These are phyloP conservation scores for Pyrgilauda ruficollis DNA, from an alignment of 2,113 vertebrate species.

Conservation along the genomic window DNA sequence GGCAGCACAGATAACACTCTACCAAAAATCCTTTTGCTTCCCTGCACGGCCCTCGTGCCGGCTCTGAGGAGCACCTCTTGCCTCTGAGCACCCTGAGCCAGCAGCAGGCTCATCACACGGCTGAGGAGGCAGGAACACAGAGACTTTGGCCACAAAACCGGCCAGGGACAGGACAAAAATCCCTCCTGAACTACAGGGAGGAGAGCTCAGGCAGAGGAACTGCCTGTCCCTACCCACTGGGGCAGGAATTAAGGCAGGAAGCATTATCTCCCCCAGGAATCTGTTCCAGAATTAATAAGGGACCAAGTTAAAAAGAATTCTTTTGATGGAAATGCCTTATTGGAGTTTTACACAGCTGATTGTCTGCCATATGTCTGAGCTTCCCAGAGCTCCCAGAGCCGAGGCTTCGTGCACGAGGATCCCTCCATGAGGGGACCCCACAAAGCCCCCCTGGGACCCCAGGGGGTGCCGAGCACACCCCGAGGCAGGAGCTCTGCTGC, in stretches of 20 bases:
- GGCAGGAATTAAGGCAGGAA: constrained; percentile 11
- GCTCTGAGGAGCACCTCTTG: not conserved
- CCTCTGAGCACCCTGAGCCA: not conserved
- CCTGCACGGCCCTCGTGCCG: not conserved
- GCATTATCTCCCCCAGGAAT: not conserved
- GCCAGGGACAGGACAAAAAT: not conserved
- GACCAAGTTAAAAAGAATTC: not conserved
- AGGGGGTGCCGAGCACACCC: not conserved
- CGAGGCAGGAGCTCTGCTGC: not conserved
- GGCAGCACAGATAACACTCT: constrained; percentile 22
- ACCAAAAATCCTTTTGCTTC: constrained; percentile 30
- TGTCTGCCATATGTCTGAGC: not conserved
- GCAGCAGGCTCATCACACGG: not conserved
- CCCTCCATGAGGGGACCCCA: not conserved
- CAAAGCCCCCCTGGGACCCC: not conserved
- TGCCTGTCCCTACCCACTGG: not conserved
- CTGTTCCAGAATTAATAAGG: constrained; percentile 6
- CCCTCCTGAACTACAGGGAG: not conserved
- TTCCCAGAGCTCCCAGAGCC: not conserved
- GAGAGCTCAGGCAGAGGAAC: not conserved
- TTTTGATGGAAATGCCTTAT: not conserved
- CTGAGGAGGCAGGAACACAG: not conserved
- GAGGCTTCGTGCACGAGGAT: not conserved
- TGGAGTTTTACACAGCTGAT: not conserved
- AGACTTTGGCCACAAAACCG: not conserved